phyloP scores from a whole-genome alignment of 2,888 invertebrate genomes.

The Nematopogon swammerdamellus region DNA sequence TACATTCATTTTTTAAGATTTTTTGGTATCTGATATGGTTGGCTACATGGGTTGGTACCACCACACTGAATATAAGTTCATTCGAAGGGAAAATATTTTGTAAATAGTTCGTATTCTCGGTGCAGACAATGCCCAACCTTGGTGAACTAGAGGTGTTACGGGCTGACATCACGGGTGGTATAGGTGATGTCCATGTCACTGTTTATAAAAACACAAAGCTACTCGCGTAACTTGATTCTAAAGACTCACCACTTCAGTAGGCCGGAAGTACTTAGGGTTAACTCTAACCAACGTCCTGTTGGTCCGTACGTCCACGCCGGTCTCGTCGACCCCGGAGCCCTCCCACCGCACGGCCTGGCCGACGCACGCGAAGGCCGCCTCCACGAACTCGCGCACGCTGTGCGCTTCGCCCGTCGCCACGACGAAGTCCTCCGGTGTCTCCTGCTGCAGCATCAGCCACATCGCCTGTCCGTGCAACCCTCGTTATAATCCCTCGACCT shows the following conservation, averaged over 20 bases:
- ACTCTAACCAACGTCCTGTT: conserved; percentile 79
- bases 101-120: no score
- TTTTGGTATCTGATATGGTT: no score
- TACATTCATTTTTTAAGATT: no score
- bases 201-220: no score
- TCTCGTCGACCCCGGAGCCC: conserved; percentile 80
- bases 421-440: conserved; percentile 91
- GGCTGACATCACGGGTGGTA: no score
- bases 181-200: no score
- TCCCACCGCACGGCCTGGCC: conserved; percentile 83
- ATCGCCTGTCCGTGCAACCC: conserved; percentile 83
- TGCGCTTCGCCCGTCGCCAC: conserved; percentile 95
- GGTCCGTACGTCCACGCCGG: conserved; percentile 63
- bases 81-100: no score
- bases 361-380: conserved; percentile 82
- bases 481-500: conserved; percentile 6
- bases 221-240: no score
- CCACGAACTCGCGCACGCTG: conserved; percentile 96
- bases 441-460: conserved; percentile 98
- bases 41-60: no score
- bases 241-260: conserved; percentile 93
- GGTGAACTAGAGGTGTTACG: no score
- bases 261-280: conserved; percentile 93
- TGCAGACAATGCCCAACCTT: no score
- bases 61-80: no score